Percentiles rank a stretch among this genome's conserved stretches.
Evolutionary conservation across 1,140 invertebrate species (phyloP).

Genomic region (Brachionus calyciflorus): DNA sequence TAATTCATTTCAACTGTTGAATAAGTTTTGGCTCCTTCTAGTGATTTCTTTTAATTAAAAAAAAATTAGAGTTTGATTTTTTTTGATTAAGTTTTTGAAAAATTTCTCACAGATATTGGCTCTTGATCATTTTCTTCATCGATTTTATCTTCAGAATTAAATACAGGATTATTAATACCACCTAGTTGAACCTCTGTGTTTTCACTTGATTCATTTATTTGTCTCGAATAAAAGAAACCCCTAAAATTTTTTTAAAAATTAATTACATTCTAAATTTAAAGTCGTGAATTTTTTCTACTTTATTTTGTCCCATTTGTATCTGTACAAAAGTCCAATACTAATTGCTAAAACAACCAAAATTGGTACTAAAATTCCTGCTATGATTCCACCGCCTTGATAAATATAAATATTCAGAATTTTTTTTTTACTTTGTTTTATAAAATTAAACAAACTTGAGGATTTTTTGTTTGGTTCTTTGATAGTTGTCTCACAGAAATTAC

Average conservation of each 20-base stretch:
- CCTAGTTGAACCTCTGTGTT: neutral
- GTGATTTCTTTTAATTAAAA: neutral
- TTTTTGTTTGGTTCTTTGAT: neutral
- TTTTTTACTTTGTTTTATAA: neutral
- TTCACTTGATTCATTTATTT: slow-evolving; percentile 13
- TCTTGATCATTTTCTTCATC: neutral
- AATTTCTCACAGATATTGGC: neutral
- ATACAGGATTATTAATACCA: neutral
- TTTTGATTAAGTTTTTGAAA: neutral
- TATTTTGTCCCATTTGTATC: neutral
- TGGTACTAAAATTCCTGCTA: slow-evolving; percentile 10
- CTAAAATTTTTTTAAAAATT: neutral
- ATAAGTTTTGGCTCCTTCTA: neutral
- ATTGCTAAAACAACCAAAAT: neutral
- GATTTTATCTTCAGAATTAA: neutral
- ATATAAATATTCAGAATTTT: neutral
- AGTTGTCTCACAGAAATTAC: neutral
- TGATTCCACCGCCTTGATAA: neutral
- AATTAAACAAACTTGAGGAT: neutral
- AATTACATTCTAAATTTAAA: neutral
- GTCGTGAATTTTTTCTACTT: neutral
- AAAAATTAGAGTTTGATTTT: neutral
- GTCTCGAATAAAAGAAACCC: neutral
- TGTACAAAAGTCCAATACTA: neutral
- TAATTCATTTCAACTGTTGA: slow-evolving; percentile 4